Conservation (phyloP, 2,888 invertebrate genomes). For the Auanema sp. region DNA sequence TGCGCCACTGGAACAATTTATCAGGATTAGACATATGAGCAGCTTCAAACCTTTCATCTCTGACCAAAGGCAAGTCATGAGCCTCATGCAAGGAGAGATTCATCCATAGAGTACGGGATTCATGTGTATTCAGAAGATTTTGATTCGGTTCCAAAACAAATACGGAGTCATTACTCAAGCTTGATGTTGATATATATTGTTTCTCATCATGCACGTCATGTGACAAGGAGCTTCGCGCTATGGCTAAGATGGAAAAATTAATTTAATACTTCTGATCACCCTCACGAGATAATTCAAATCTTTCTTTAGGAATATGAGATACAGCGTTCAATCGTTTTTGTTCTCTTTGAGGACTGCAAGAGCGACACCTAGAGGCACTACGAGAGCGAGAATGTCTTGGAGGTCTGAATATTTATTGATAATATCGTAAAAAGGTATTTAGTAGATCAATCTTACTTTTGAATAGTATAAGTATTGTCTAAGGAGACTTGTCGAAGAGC, state of each 20-base stretch:
- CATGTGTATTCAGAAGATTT: constrained; percentile 23
- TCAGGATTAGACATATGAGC: not conserved
- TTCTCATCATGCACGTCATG: not conserved
- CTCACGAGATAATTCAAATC: not conserved
- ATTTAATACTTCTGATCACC: not conserved
- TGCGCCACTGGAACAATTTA: constrained; percentile 27
- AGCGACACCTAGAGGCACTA: constrained; percentile 31
- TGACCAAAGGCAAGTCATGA: constrained; percentile 34
- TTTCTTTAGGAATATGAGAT: no score
- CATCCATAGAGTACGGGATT: constrained; percentile 21
- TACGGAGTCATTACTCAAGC: constrained; percentile 6
- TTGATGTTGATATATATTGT: not conserved
- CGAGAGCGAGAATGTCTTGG: constrained; percentile 23
- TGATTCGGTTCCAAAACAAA: constrained; percentile 11
- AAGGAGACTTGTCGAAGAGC: constrained; percentile 21
- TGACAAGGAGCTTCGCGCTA: no score
- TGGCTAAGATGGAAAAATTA: no score
- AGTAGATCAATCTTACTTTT: no score
- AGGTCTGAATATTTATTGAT: constrained; percentile 10
- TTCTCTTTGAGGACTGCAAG: constrained; percentile 10
- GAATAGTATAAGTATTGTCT: constrained; percentile 29
- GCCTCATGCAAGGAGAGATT: constrained; percentile 38
- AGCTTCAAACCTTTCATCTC: constrained; percentile 23
- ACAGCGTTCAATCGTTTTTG: no score
- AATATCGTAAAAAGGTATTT: not conserved